Base-by-base conservation (phyloP, 2,797 vertebrate genomes). In the Liasis olivaceus region DNA sequence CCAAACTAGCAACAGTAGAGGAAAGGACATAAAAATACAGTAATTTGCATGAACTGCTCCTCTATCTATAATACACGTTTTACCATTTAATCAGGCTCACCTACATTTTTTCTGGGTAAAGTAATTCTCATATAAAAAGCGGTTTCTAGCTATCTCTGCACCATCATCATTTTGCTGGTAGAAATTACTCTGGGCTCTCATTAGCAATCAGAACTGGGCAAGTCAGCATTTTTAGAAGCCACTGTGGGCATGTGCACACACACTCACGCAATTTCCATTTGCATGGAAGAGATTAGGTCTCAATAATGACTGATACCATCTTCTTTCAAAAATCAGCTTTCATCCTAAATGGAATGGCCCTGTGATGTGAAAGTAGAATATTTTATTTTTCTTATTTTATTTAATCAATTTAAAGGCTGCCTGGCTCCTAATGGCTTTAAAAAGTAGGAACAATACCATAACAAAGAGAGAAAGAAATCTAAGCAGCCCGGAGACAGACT, bases 41-140 rank as follows among this genome's bases (percentile, higher is more conserved):
- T 31, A 90, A 85, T 91, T 89, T 88, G 85, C 90, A 95, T 94
- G 93, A 91, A 77, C 66, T 95, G 91, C 91, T 64, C 11, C 54
- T 89, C 85, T 94, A 94, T 90, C 62, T 94, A 92, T 93, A 20
- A 24, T 87, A 91, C n/a, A 95, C 94, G 89, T 72, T 96, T 91
- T 93, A 4, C 77, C 95, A 93, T 94, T 88, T 56, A 86, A 85
- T 77, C 96, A 95, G 94, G 96, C 95, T 93, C 90, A 94, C 95
- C 94, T 89, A 9, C 96, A 97, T 96, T 97, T 96, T 94, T 96
- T 77, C 88, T 63, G 92, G 88, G 89, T 66, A 94, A 86, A 85
- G 95, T 58, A 96, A 97, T 95, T 92, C 95, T 91, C 94, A 93
- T 94, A 94, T 94, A 95, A 94, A 95, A 95, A 91, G 89, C 89